These are phyloP conservation scores for Drosophila carrolli DNA, from an alignment of 1,140 invertebrate species.

Conservation along the genomic window DNA sequence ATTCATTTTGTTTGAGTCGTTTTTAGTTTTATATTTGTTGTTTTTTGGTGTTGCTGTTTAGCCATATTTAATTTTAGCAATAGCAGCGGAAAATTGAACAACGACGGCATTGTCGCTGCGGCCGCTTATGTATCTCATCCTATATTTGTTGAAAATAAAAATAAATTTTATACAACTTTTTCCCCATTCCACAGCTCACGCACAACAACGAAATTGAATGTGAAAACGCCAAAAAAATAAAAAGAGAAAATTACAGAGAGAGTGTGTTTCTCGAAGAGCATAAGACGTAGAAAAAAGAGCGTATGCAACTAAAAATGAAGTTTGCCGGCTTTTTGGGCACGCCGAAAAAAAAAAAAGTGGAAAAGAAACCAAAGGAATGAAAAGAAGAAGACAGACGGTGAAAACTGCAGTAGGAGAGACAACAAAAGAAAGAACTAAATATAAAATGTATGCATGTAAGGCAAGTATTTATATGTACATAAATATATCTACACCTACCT, in stretches of 20 bases:
- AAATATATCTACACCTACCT: not conserved
- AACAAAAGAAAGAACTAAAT: slow-evolving; percentile 44
- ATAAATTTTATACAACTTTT: slow-evolving; percentile 62
- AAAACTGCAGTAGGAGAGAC: slow-evolving; percentile 18
- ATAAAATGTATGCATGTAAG: slow-evolving; percentile 5
- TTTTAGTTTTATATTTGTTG: slow-evolving; percentile 10
- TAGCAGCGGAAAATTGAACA: slow-evolving; percentile 70
- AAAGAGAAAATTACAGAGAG: slow-evolving; percentile 27
- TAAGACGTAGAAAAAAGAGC: slow-evolving; percentile 3
- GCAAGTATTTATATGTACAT: not conserved
- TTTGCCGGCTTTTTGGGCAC: slow-evolving; percentile 61
- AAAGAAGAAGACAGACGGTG: slow-evolving; percentile 13
- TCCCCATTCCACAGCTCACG: slow-evolving; percentile 55
- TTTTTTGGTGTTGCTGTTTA: slow-evolving; percentile 27
- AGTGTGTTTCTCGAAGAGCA: slow-evolving; percentile 1
- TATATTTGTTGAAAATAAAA: slow-evolving; percentile 72
- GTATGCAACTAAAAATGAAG: slow-evolving; percentile 22
- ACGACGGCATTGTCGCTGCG: slow-evolving; percentile 16
- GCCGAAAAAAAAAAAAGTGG: slow-evolving; percentile 4
- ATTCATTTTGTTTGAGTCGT: slow-evolving; percentile 3
- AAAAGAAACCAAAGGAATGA: slow-evolving; percentile 6
- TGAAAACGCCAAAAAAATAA: slow-evolving; percentile 6
- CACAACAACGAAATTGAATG: slow-evolving; percentile 26
- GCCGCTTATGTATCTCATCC: slow-evolving; percentile 31
- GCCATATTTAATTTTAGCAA: slow-evolving; percentile 76